Percentiles rank a stretch among this genome's conserved stretches.
Conservation (phyloP, 2,797 vertebrate species). For the Sebastes aleutianus region DNA sequence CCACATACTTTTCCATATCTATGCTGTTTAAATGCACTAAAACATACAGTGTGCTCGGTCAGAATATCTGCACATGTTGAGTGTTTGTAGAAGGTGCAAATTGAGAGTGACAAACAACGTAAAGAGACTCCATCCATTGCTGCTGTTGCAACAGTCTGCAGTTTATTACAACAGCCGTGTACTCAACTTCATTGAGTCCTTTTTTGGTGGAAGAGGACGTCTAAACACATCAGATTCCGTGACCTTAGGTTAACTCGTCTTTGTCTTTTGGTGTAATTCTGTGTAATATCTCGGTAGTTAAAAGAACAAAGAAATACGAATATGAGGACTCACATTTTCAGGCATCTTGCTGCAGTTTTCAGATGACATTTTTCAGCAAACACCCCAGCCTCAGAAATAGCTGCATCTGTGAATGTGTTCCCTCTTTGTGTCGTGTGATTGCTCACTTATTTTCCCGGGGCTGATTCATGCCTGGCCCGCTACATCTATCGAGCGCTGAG, state of each 20-base stretch:
- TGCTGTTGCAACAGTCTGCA: neutral
- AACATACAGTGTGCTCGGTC: neutral
- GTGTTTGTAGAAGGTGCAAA: neutral
- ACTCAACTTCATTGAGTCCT: neutral
- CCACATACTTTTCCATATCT: neutral
- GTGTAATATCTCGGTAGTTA: too few species aligned
- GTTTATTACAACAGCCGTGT: neutral
- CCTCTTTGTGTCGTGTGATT: neutral
- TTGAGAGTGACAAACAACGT: neutral
- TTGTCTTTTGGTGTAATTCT: neutral
- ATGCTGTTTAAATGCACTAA: neutral
- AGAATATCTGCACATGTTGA: neutral
- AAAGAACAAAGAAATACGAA: neutral
- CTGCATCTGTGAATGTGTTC: slow-evolving; percentile 7
- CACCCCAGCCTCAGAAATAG: neutral
- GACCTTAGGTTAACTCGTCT: neutral
- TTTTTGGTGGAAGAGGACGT: neutral
- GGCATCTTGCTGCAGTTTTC: neutral
- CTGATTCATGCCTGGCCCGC: neutral
- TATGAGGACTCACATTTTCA: neutral
- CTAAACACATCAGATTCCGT: neutral
- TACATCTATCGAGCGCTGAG: neutral
- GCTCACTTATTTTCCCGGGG: neutral
- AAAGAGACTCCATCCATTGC: neutral
- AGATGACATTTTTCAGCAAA: neutral